phyloP scores from a whole-genome alignment of 2,113 vertebrate species.

The Elgaria multicarinata region DNA sequence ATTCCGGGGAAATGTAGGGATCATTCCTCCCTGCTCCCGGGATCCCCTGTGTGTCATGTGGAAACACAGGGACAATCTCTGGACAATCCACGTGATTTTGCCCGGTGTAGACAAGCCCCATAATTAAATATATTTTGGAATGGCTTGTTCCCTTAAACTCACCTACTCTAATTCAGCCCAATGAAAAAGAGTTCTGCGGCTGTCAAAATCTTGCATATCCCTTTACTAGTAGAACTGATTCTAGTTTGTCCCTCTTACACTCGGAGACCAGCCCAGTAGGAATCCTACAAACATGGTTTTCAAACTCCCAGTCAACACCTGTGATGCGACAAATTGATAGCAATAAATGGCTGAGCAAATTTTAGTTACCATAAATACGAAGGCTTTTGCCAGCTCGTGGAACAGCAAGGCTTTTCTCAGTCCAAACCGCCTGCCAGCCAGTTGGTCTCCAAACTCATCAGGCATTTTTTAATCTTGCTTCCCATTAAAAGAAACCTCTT shows the following conservation, averaged over 20 bases:
- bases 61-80: too few relatives aligned
- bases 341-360: conserved; percentile 17
- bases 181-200: not conserved
- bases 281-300: not conserved
- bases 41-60: too few relatives aligned
- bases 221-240: not conserved
- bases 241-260: not conserved
- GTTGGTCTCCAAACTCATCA: conserved; percentile 24
- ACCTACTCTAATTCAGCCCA: not conserved
- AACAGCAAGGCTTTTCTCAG: not conserved
- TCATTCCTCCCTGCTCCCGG: too few relatives aligned
- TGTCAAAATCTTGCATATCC: not conserved
- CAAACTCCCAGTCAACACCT: conserved; percentile 9
- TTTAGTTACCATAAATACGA: conserved; percentile 32
- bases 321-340: not conserved
- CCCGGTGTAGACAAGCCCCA: too few relatives aligned
- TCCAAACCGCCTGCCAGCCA: conserved; percentile 7
- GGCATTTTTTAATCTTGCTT: conserved; percentile 21
- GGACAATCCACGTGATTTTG: too few relatives aligned
- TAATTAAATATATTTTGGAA: not conserved
- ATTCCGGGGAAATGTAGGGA: too few relatives aligned
- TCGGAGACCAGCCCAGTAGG: not conserved
- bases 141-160: not conserved
- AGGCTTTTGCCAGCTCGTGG: conserved; percentile 11
- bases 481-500: conserved; percentile 21